Conservation (phyloP, 2,797 vertebrate species). For the Spheniscus humboldti region DNA sequence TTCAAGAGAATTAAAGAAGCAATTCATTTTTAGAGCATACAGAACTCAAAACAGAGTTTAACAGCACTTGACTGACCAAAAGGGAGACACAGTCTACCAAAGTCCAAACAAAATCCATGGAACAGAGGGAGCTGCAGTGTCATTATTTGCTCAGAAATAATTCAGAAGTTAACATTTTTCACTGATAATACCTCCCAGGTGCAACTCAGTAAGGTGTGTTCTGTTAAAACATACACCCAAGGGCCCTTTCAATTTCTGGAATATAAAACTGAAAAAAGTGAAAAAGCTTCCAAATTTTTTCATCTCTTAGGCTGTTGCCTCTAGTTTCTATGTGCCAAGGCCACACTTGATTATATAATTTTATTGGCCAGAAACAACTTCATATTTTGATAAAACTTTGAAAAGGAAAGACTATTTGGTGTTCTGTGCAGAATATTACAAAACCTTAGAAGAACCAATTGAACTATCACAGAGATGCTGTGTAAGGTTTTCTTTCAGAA, state of each 20-base stretch:
- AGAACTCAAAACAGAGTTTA: background rate
- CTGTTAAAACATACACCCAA: background rate
- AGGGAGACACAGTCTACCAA: conserved; percentile 16
- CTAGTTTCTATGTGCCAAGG: background rate
- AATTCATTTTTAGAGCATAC: background rate
- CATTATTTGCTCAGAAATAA: conserved; percentile 47
- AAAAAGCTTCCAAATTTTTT: background rate
- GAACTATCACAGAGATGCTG: background rate
- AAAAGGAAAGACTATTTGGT: background rate
- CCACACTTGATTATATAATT: background rate
- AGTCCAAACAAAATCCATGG: background rate
- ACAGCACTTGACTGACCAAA: background rate
- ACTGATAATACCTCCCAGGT: background rate
- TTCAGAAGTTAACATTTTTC: conserved; percentile 49
- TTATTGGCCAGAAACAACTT: background rate
- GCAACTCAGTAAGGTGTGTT: background rate
- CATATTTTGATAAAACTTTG: background rate
- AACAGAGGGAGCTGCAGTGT: background rate
- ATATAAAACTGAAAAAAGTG: background rate
- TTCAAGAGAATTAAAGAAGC: background rate
- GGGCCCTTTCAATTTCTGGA: background rate
- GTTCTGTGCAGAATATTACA: background rate
- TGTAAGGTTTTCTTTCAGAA: background rate
- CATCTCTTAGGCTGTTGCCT: background rate
- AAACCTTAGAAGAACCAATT: background rate